Evolutionary conservation across 2,797 vertebrate genomes (phyloP).

Genomic region (Alcedo quadribrachys): DNA sequence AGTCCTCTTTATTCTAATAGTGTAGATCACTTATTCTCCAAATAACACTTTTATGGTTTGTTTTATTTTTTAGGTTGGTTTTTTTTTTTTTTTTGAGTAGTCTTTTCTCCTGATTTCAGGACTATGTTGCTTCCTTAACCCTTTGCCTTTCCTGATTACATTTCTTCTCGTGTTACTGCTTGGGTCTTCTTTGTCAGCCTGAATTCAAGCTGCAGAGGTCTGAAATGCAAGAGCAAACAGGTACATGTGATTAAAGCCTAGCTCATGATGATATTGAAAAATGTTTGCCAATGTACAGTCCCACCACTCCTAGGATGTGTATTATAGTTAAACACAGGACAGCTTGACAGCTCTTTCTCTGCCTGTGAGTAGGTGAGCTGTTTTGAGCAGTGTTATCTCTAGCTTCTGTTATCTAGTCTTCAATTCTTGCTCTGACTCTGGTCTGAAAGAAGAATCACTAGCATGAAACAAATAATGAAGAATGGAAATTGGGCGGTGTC

Average conservation of each 20-base stretch:
- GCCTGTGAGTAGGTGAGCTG: not conserved
- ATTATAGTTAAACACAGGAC: not conserved
- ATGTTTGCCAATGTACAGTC: fast-evolving
- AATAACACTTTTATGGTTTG: not conserved
- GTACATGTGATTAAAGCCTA: not conserved
- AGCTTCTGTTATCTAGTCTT: not conserved
- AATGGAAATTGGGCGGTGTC: not conserved
- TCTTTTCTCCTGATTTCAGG: not conserved
- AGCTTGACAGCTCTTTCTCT: not conserved
- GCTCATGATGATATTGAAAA: not conserved
- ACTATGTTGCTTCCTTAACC: not conserved
- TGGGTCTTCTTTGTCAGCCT: not conserved
- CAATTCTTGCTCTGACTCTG: not conserved
- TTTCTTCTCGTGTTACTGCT: not conserved
- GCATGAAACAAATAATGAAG: not conserved
- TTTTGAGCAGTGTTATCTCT: not conserved
- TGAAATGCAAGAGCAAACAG: not conserved
- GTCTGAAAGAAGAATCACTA: not conserved
- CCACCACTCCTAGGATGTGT: not conserved
- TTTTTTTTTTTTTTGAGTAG: not conserved
- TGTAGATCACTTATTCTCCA: not conserved
- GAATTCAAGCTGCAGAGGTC: not conserved
- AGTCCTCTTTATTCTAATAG: not conserved
- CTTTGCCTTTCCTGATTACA: not conserved
- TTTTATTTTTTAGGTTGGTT: no score